Base-by-base conservation (phyloP, 2,888 invertebrate genomes). In the Entomobrya multifasciata region DNA sequence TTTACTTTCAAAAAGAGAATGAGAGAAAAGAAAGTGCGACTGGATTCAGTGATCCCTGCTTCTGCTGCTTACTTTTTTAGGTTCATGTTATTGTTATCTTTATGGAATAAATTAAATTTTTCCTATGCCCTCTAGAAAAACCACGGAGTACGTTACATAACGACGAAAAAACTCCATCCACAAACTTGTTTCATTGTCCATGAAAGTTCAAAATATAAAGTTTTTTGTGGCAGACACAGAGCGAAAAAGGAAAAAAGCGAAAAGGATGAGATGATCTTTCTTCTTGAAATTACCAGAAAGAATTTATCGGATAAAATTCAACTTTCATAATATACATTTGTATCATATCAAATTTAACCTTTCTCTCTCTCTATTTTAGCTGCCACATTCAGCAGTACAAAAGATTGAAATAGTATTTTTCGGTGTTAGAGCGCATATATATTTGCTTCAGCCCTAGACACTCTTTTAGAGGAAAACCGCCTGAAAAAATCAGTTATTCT, bases 101-200 rank as follows among this genome's bases (percentile, higher is more conserved):
- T 90, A 88, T 88, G 89, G 89, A 91, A 90, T 90, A 90, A 91
- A 90, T 91, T 90, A 91, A 90, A 89, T 91, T 91, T 91, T 89
- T 90, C 84, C 89, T 77, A 81, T 91, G 90, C 91, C 91, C 91
- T 88, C 88, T 86, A 90, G 90, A 91, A 88, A 70, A 81, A 78
- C 70, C 57, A 89, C 79, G 84, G 85, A 87, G 55, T 49, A 25
- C n/a, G 44, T n/a, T 44, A 67, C 22, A 22, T 67, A 41, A n/a
- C n/a, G n/a, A n/a, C n/a, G n/a, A n/a, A 22, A 44, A 67, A 67
- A 44, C 20, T 44, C 20, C 22, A 44, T 44, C n/a, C n/a, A n/a
- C n/a, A n/a, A n/a, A 67, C 47, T 70, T 70, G 44, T 65, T 67
- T 77, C 67, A 47, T 74, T 81, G 86, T 80, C 76, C 86, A 76